Percentiles rank a stretch among this genome's conserved stretches.
Evolutionary conservation across 2,797 vertebrate species (phyloP).

Genomic region (Coregonus sp.): DNA sequence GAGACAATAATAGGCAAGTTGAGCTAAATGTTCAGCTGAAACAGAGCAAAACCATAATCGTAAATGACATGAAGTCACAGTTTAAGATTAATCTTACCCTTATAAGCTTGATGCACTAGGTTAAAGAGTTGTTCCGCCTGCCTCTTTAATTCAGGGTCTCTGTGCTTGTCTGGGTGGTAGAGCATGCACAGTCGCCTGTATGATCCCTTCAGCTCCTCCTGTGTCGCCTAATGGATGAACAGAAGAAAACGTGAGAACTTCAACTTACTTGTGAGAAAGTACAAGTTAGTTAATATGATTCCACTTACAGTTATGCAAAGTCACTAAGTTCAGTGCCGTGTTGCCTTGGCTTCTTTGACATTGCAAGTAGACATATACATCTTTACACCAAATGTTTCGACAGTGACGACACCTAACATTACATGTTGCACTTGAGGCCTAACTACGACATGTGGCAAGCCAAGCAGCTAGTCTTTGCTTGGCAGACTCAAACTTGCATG

Average conservation of each 20-base stretch:
- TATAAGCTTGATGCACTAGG: constrained; percentile 95
- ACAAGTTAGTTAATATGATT: neutral
- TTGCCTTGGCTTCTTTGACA: too few species aligned
- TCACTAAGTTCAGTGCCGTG: too few species aligned
- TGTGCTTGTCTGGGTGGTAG: constrained; percentile 98
- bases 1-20: neutral
- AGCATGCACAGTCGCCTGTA: constrained; percentile 97
- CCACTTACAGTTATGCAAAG: too few species aligned
- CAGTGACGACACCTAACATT: too few species aligned
- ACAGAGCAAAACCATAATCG: neutral
- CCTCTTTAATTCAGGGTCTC: constrained; percentile 91
- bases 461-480: too few species aligned
- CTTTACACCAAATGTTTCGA: too few species aligned
- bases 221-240: constrained; percentile 81
- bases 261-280: neutral
- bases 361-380: too few species aligned
- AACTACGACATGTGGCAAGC: too few species aligned
- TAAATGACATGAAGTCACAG: neutral
- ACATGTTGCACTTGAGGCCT: too few species aligned
- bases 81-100: constrained; percentile 79
- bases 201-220: constrained; percentile 93
- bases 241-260: neutral
- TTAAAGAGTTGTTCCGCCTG: constrained; percentile 96
- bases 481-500: too few species aligned
- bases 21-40: neutral